Conservation (phyloP, 2,888 invertebrate species). For the Scelioninae gen. 2 region DNA sequence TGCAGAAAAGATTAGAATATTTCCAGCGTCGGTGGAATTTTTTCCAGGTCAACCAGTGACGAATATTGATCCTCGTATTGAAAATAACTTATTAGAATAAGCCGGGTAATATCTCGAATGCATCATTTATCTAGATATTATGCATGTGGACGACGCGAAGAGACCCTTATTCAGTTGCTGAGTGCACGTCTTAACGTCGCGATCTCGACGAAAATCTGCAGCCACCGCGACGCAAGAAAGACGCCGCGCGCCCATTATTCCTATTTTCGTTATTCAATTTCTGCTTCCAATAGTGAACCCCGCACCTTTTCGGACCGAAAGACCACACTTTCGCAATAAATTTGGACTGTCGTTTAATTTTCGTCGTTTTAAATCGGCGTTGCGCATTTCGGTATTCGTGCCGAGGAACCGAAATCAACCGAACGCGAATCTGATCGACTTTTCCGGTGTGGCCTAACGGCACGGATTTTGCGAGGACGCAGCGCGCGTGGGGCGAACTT, state of each 20-base stretch:
- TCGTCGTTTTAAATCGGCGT: no score
- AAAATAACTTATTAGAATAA: slow-evolving; percentile 45
- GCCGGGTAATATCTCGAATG: slow-evolving; percentile 31
- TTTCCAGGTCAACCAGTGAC: slow-evolving; percentile 20
- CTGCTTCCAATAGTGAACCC: slow-evolving; percentile 29
- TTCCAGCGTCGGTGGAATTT: no score
- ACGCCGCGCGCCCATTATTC: slow-evolving; percentile 31
- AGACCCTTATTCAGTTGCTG: slow-evolving; percentile 51
- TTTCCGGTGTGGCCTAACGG: no score
- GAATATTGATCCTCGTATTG: slow-evolving; percentile 39
- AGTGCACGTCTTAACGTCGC: slow-evolving; percentile 45
- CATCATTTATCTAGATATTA: slow-evolving; percentile 54
- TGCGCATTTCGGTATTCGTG: no score
- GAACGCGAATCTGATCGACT: no score
- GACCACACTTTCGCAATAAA: slow-evolving; percentile 16
- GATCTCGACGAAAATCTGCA: slow-evolving; percentile 49
- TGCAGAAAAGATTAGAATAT: no score
- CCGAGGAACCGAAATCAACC: no score
- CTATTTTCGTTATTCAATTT: slow-evolving; percentile 52
- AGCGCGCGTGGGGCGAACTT: no score
- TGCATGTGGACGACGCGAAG: slow-evolving; percentile 54
- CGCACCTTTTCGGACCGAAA: slow-evolving; percentile 10
- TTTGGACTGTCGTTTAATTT: no score
- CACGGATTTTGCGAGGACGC: no score
- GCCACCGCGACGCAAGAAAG: slow-evolving; percentile 9